These are phyloP conservation scores for Enteromius radiatus DNA, from an alignment of 2,797 vertebrate species.

Conservation along the genomic window DNA sequence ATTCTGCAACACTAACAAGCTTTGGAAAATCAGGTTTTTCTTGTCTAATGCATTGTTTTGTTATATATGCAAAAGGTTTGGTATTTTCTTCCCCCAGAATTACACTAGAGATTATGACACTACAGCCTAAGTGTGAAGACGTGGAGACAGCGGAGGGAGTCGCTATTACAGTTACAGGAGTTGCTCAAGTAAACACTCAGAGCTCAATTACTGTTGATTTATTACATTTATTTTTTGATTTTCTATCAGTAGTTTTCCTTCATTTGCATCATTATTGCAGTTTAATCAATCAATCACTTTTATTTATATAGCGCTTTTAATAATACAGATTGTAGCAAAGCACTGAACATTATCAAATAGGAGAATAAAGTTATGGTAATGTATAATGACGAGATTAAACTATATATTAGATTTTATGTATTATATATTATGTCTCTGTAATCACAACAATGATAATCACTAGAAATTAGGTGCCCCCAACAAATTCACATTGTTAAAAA, in stretches of 20 bases:
- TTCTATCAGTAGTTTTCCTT: not conserved
- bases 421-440: no score
- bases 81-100: conserved; percentile 80
- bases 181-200: conserved; percentile 89
- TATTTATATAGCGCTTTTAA: no score
- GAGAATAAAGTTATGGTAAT: no score
- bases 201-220: conserved; percentile 2
- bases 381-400: no score
- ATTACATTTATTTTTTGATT: not conserved
- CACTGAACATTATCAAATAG: no score
- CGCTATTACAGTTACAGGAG: conserved; percentile 96
- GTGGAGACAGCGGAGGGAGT: conserved; percentile 98
- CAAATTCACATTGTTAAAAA: no score
- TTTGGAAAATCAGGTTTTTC: conserved; percentile 3
- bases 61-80: not conserved
- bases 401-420: no score
- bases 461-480: no score
- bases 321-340: no score
- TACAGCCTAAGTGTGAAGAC: conserved; percentile 95
- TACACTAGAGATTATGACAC: conserved; percentile 97
- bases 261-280: not conserved
- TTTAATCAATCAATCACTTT: no score
- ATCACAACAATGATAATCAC: no score
- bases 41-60: not conserved
- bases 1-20: not conserved